Base-by-base conservation (phyloP, 2,113 vertebrate species). In the Sorex fumeus region DNA sequence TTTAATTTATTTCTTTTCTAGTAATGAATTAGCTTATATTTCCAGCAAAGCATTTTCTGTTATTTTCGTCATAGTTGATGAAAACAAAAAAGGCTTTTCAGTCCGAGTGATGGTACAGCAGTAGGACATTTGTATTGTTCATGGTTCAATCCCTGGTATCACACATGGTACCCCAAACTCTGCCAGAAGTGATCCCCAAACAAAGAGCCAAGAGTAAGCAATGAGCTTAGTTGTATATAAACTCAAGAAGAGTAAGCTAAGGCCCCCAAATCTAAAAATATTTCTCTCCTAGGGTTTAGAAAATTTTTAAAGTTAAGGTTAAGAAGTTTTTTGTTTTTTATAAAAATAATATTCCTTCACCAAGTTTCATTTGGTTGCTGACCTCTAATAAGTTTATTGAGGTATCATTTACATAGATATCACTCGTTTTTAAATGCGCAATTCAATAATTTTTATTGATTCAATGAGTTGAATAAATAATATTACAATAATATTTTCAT, bases 321-420 rank as follows among this genome's bases (percentile, higher is more conserved):
- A 19, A 87, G 60, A 83, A 23, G 30, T 86, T 74, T 25, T 87
- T 67, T 84, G 85, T 13, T 50, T 50, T 50, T 50, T 50, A 50
- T 50, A 50, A 50, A 50, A 50, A 50, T 21, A 81, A 19, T 69
- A 8, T n/a, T 88, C 60, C 57, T 53, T 79, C 25, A 36, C 25
- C 85, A 9, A 30, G 8, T 87, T 88, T 93, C 23, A 36, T 88
- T 87, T 83, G 57, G 32, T 83, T 75, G 13, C 19, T 84, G 43
- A 92, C 43, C 85, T 90, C 81, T 47, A 92, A 88, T 32, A 91
- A 71, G 64, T 77, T 36, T 81, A 91, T 53, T 87, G 78, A 84
- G 32, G 32, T 89, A 11, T n/a, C 23, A 47, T 91, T 89, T 93
- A 45, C n/a, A 45, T 77, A 32, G 79, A 88, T 50, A 50, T 50